Percentiles rank a stretch among this genome's conserved stretches.
Conservation (phyloP, 2,888 invertebrate genomes). For the Xylophagus ater region DNA sequence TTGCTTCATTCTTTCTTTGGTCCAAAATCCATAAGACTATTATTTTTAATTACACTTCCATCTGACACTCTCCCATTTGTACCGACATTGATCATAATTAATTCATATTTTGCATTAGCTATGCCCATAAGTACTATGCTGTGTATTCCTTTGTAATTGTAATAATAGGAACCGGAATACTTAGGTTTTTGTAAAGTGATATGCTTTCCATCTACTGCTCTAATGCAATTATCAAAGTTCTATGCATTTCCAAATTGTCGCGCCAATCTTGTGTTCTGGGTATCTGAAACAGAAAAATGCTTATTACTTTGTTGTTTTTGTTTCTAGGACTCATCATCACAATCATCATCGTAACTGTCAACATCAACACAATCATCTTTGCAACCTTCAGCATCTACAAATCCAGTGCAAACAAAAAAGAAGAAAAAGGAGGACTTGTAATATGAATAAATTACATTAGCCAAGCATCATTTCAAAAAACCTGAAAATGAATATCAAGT, state of each 20-base stretch:
- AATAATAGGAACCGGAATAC: slow-evolving; percentile 13
- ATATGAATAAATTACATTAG: background rate
- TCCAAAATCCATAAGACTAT: too few relatives aligned
- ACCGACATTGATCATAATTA: slow-evolving; percentile 11
- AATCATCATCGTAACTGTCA: too few relatives aligned
- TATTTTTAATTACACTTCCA: slow-evolving; percentile 13
- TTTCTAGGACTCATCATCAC: too few relatives aligned
- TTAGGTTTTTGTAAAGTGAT: slow-evolving; percentile 12
- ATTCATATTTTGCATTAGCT: slow-evolving; percentile 14
- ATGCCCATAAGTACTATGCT: slow-evolving; percentile 16
- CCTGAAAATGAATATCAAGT: background rate
- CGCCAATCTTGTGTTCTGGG: slow-evolving; percentile 9
- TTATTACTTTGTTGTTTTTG: background rate
- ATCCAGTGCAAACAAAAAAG: too few relatives aligned
- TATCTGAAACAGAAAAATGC: slow-evolving; percentile 5
- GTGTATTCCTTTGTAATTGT: slow-evolving; percentile 14
- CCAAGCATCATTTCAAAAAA: background rate
- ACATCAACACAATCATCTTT: too few relatives aligned
- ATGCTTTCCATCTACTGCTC: slow-evolving; percentile 15
- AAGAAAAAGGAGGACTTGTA: background rate
- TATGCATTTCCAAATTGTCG: slow-evolving; percentile 7
- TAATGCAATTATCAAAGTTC: slow-evolving; percentile 13
- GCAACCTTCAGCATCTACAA: too few relatives aligned
- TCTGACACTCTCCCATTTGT: slow-evolving; percentile 15
- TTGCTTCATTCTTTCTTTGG: too few relatives aligned